These are phyloP conservation scores for Dasypolia templi DNA, from an alignment of 2,888 invertebrate genomes.

Conservation along the genomic window DNA sequence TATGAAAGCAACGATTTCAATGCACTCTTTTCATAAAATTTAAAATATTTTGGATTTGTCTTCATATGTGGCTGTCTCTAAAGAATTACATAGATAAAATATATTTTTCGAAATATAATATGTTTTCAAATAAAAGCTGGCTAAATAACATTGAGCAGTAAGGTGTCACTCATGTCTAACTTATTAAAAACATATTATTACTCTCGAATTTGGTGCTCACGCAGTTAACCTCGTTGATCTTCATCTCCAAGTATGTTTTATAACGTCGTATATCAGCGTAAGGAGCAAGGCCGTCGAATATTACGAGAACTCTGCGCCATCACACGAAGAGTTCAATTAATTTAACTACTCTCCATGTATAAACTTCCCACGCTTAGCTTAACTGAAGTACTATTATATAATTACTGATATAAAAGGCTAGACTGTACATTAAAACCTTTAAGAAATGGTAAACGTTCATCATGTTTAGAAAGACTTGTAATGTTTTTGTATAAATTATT, in stretches of 20 bases:
- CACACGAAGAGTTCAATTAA: slow-evolving; percentile 82
- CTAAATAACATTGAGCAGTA: neutral
- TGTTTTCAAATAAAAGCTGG: neutral
- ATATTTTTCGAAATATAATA: neutral
- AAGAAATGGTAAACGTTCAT: neutral
- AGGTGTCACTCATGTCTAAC: neutral
- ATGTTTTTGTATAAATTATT: neutral
- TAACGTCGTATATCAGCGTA: slow-evolving; percentile 71
- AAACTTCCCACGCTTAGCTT: slow-evolving; percentile 83
- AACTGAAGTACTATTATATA: slow-evolving; percentile 7
- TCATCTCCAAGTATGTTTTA: slow-evolving; percentile 72
- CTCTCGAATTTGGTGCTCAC: slow-evolving; percentile 55
- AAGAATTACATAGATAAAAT: neutral
- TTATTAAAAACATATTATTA: slow-evolving; percentile 28
- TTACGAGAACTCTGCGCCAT: slow-evolving; percentile 71
- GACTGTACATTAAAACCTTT: neutral
- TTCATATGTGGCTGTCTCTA: neutral
- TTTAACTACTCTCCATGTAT: slow-evolving; percentile 78
- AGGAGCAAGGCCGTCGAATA: slow-evolving; percentile 75
- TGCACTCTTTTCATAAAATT: neutral
- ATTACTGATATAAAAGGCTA: slow-evolving; percentile 4
- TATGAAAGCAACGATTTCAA: neutral
- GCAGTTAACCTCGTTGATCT: slow-evolving; percentile 72
- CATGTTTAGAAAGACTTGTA: neutral
- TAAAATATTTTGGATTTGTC: neutral